These are phyloP conservation scores for Tachycineta bicolor DNA, from an alignment of 2,113 vertebrate species.

Conservation along the genomic window DNA sequence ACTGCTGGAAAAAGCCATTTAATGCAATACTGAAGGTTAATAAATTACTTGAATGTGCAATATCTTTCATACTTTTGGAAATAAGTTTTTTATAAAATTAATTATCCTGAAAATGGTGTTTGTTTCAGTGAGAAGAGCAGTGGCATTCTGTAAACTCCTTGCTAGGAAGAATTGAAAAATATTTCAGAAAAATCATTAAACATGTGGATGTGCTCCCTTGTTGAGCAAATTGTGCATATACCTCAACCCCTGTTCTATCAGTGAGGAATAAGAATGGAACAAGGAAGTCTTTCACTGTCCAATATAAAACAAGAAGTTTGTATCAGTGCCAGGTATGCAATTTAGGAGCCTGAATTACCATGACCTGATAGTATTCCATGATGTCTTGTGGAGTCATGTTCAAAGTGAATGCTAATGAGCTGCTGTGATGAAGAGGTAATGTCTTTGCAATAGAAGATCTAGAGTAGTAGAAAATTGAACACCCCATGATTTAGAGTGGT, in stretches of 20 bases:
- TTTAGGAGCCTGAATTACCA: background rate
- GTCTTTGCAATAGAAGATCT: background rate
- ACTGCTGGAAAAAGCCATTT: constrained; percentile 20
- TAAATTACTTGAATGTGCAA: constrained; percentile 24
- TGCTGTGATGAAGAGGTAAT: background rate
- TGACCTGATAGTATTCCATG: background rate
- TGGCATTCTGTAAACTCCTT: background rate
- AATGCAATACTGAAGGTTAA: background rate
- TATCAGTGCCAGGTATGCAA: background rate
- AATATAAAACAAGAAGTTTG: background rate
- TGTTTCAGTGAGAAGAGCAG: background rate
- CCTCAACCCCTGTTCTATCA: background rate
- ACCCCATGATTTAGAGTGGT: background rate
- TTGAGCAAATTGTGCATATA: background rate
- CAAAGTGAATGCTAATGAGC: background rate
- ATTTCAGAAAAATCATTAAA: constrained; percentile 11
- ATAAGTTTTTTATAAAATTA: background rate
- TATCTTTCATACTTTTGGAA: constrained; percentile 19
- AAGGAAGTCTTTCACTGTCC: background rate
- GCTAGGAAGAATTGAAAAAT: background rate
- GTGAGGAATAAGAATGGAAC: background rate
- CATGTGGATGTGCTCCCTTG: background rate
- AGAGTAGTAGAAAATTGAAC: background rate
- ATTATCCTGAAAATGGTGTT: constrained; percentile 5
- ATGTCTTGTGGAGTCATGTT: background rate